Evolutionary conservation across 2,888 invertebrate genomes (phyloP).

Genomic region (Schrankia costaestrigalis): DNA sequence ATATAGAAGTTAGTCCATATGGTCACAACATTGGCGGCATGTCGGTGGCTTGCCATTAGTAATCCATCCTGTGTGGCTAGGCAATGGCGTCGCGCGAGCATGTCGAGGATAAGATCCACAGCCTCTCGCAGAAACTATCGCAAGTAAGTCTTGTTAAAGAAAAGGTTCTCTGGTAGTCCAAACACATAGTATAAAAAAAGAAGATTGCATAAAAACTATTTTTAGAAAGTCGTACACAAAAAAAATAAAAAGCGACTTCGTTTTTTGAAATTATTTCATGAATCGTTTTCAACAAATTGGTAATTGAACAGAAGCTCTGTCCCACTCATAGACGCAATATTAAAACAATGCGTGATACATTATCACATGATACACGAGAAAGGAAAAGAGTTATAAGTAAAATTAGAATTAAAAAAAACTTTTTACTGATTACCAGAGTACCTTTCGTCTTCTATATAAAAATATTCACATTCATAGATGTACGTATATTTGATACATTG

Average conservation of each 20-base stretch:
- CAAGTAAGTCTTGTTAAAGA: slow-evolving; percentile 84
- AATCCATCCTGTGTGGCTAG: slow-evolving; percentile 80
- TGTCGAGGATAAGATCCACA: slow-evolving; percentile 87
- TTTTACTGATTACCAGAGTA: slow-evolving; percentile 43
- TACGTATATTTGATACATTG: slow-evolving; percentile 27
- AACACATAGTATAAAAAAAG: background rate
- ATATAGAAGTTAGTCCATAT: slow-evolving; percentile 47
- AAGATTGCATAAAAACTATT: background rate
- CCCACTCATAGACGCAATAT: no score
- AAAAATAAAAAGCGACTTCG: background rate
- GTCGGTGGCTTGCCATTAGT: slow-evolving; percentile 65
- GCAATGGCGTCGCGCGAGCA: slow-evolving; percentile 86
- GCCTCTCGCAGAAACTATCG: slow-evolving; percentile 86
- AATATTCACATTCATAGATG: slow-evolving; percentile 51
- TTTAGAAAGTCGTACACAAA: background rate
- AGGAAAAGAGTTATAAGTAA: no score
- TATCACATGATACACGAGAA: no score
- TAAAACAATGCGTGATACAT: no score
- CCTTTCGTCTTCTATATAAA: slow-evolving; percentile 28
- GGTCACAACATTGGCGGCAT: slow-evolving; percentile 57
- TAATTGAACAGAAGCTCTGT: no score
- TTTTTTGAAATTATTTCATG: no score
- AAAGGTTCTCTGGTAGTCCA: slow-evolving; percentile 45
- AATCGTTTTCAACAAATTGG: background rate
- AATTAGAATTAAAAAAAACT: no score